A percentile compares a stretch with the other conserved stretches of the same genome.
Conservation (phyloP, 2,113 vertebrate species). For the Pyrgilauda ruficollis region DNA sequence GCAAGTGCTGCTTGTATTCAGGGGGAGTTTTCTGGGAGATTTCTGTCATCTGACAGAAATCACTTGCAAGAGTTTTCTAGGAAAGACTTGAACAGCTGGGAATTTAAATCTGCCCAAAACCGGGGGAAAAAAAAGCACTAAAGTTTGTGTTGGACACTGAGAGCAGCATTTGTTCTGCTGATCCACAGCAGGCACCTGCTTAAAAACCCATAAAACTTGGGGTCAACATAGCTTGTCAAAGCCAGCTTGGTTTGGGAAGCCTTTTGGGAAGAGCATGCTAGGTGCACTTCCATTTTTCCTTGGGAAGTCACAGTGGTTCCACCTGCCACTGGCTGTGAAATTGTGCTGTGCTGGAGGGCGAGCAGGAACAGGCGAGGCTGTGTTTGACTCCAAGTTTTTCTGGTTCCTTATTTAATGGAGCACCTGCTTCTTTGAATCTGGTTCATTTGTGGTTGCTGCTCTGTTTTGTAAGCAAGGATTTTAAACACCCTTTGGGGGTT, state of each 20-base stretch:
- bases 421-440: slow-evolving; percentile 60
- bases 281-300: neutral
- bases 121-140: neutral
- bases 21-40: neutral
- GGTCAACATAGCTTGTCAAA: slow-evolving; percentile 25
- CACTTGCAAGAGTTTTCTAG: neutral
- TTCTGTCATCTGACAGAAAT: neutral
- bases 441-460: slow-evolving; percentile 63
- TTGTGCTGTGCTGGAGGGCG: neutral
- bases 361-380: neutral
- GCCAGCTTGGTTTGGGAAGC: neutral
- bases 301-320: neutral
- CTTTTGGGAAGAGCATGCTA: slow-evolving; percentile 2
- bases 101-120: neutral
- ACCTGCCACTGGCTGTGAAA: neutral
- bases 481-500: slow-evolving; percentile 51
- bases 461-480: slow-evolving; percentile 59
- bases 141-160: neutral
- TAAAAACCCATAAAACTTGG: slow-evolving; percentile 23
- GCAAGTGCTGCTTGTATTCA: neutral
- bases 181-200: slow-evolving; percentile 12
- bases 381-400: slow-evolving; percentile 64
- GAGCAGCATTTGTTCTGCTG: neutral
- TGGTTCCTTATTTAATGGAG: slow-evolving; percentile 24
- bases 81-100: neutral